Evolutionary conservation across 2,797 vertebrate genomes (phyloP), one percentile per base, ranked within the genome.

Genomic region (Gymnocypris eckloni): DNA sequence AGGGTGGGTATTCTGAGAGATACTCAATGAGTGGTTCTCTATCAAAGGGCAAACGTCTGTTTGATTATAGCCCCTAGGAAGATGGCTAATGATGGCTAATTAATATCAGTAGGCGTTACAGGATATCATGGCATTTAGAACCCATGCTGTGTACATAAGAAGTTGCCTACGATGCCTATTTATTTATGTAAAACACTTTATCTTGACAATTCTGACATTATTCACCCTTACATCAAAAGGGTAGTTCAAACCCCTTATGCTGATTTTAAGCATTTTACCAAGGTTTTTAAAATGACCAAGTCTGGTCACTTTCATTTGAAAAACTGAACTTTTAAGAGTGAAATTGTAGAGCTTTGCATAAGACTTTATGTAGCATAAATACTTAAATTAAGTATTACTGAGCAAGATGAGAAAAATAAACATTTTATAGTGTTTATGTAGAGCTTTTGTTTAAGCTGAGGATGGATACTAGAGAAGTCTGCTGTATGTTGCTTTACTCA

Each of bases 41-140:
- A 56, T 41, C n/a, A 41, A 66, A 71, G 37, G 48, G 66, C 45
- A 56, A 78, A 69, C 12, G 52, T 78, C 25, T 85, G 67, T 73
- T 59, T 72, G 72, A 81, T 86, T 71, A 52, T 25, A 33, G 37
- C 50, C 37, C 66, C n/a, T 39, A 71, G 52, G 75, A 50, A 85
- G 6, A 45, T 87, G 87, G 87, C 77, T 91, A 87, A 91, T 86
- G 81, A 67, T 67, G 80, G 79, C 88, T 93, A 91, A 93, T 94
- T 90, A 92, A 90, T 88, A 79, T 56, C 86, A 86, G 79, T 81
- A 91, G 88, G 87, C 87, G 82, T 91, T 90, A 88, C 78, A 67
- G 87, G 88, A 86, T 86, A 88, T 81, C 50, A 86, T 73, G 72
- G n/a, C 18, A 79, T 73, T 67, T 81, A 79, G 54, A 79, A 79